These are phyloP conservation scores for Neocrepidodera transversa DNA, from an alignment of 2,888 invertebrate species.

Conservation along the genomic window DNA sequence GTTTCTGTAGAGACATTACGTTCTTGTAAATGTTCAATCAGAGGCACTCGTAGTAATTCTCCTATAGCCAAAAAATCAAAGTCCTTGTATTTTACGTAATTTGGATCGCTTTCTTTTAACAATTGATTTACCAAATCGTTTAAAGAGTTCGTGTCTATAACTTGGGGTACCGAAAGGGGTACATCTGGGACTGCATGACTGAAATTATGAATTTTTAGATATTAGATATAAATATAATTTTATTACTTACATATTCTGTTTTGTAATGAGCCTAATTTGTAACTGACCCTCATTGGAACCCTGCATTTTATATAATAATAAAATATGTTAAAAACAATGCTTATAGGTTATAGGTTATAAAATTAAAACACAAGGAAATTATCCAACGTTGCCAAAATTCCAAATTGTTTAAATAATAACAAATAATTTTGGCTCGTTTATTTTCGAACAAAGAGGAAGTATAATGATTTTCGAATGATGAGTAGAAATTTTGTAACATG, in stretches of 20 bases:
- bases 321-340: too few species aligned
- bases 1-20: conserved; percentile 82
- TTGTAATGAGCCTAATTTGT: conserved; percentile 80
- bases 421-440: too few species aligned
- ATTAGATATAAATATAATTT: background rate
- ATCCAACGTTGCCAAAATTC: too few species aligned
- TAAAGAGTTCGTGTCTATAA: conserved; percentile 72
- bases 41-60: conserved; percentile 77
- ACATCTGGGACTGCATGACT: conserved; percentile 89
- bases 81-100: conserved; percentile 62
- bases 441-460: too few species aligned
- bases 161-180: conserved; percentile 82
- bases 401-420: too few species aligned
- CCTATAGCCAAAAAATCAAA: conserved; percentile 90
- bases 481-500: too few species aligned
- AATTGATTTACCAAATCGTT: conserved; percentile 83
- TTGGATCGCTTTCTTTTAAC: conserved; percentile 67
- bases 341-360: too few species aligned
- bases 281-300: conserved; percentile 66
- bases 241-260: conserved; percentile 77
- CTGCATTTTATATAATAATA: conserved; percentile 42
- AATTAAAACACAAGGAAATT: too few species aligned
- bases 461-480: too few species aligned
- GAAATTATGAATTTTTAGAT: conserved; percentile 46
- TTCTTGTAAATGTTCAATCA: conserved; percentile 79